Conservation (phyloP, 2,888 invertebrate species). For the Colostygia pectinataria region DNA sequence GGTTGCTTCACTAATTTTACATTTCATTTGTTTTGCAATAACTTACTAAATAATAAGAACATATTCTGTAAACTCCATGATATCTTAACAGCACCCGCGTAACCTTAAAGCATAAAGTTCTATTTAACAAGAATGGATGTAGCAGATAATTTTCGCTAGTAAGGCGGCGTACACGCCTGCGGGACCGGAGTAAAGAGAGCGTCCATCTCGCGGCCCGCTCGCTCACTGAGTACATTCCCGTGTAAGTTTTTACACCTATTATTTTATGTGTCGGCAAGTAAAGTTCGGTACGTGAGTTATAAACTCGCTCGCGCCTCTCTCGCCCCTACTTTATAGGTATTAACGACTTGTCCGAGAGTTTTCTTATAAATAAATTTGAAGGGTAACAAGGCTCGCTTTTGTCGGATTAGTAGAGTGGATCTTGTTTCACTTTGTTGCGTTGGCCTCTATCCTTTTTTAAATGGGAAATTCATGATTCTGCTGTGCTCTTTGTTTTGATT, state of each 20-base stretch:
- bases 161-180: slow-evolving; percentile 24
- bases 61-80: slow-evolving; percentile 2
- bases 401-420: slow-evolving; percentile 83
- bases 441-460: slow-evolving; percentile 74
- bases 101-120: slow-evolving; percentile 26
- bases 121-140: slow-evolving; percentile 34
- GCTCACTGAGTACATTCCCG: slow-evolving; percentile 83
- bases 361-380: slow-evolving; percentile 84
- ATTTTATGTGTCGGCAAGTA: slow-evolving; percentile 83
- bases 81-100: slow-evolving; percentile 22
- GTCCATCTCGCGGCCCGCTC: slow-evolving; percentile 76
- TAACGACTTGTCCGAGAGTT: slow-evolving; percentile 84
- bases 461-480: slow-evolving; percentile 67
- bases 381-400: slow-evolving; percentile 83
- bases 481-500: slow-evolving; percentile 49
- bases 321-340: slow-evolving; percentile 84
- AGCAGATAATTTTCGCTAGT: slow-evolving; percentile 34
- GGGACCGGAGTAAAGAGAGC: slow-evolving; percentile 37
- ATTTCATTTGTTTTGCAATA: background rate
- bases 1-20: too few species aligned
- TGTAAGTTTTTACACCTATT: slow-evolving; percentile 84
- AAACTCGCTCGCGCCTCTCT: slow-evolving; percentile 82
- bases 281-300: slow-evolving; percentile 84
- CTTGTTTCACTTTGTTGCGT: slow-evolving; percentile 82
- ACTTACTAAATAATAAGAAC: background rate